Percentiles rank a stretch among this genome's conserved stretches.
Conservation (phyloP, 2,113 vertebrate genomes). For the Channa maculata region DNA sequence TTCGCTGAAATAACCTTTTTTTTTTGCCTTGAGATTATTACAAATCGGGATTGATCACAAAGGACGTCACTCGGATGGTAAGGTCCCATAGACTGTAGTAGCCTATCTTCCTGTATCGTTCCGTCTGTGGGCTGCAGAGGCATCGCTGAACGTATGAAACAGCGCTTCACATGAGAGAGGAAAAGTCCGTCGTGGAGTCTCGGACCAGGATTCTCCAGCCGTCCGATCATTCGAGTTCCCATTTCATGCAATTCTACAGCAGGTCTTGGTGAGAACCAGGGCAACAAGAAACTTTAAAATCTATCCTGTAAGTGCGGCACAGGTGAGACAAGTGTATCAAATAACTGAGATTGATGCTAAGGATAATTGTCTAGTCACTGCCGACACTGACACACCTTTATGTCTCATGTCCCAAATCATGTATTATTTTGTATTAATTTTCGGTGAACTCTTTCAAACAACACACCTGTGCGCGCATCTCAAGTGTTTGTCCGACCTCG, state of each 20-base stretch:
- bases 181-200: slow-evolving; percentile 62
- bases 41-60: slow-evolving; percentile 30
- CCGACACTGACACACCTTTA: too few species aligned
- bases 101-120: slow-evolving; percentile 53
- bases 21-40: slow-evolving; percentile 15
- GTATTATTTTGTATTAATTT: too few species aligned
- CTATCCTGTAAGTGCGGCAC: too few species aligned
- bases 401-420: too few species aligned
- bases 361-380: too few species aligned
- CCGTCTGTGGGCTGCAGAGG: slow-evolving; percentile 74
- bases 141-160: slow-evolving; percentile 66
- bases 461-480: too few species aligned
- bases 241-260: too few species aligned
- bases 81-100: slow-evolving; percentile 66
- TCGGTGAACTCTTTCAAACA: too few species aligned
- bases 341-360: too few species aligned
- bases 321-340: too few species aligned
- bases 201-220: slow-evolving; percentile 26
- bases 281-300: too few species aligned
- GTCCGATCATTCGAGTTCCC: neutral
- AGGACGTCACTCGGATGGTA: slow-evolving; percentile 51
- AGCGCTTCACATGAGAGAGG: slow-evolving; percentile 60
- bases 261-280: neutral
- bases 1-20: neutral
- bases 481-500: too few species aligned